A percentile compares a stretch with the other conserved stretches of the same genome.
Conservation (phyloP, 1,140 invertebrate species). For the Stegodyphus mimosarum region DNA sequence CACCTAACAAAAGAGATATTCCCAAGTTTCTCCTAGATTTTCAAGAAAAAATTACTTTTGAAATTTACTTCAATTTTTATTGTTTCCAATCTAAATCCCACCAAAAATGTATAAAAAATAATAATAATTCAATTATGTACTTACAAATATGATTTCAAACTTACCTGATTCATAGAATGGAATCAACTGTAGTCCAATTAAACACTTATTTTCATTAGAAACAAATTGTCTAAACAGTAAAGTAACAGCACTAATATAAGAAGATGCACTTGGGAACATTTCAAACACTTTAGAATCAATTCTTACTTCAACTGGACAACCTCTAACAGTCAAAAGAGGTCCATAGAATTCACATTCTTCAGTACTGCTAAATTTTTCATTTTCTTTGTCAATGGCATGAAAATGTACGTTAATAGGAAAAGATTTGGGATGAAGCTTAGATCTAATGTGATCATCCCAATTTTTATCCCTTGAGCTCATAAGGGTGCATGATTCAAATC, state of each 20-base stretch:
- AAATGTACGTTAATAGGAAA: constrained; percentile 63
- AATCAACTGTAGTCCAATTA: constrained; percentile 45
- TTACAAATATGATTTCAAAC: neutral
- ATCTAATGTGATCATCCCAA: constrained; percentile 39
- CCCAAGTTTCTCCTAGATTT: too few relatives aligned
- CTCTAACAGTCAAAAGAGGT: constrained; percentile 38
- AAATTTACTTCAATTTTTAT: too few relatives aligned
- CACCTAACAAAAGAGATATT: too few relatives aligned
- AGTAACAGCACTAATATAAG: constrained; percentile 51
- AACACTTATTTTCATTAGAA: constrained; percentile 35
- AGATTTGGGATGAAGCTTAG: constrained; percentile 59
- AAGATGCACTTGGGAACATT: constrained; percentile 12
- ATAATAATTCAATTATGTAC: too few relatives aligned
- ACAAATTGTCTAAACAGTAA: constrained; percentile 59
- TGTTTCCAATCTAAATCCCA: too few relatives aligned
- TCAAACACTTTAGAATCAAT: constrained; percentile 43
- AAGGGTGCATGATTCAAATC: constrained; percentile 52
- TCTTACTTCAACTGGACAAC: constrained; percentile 40
- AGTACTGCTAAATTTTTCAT: constrained; percentile 18
- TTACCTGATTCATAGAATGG: constrained; percentile 59
- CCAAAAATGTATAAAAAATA: too few relatives aligned
- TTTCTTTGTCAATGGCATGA: constrained; percentile 55
- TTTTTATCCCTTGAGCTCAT: neutral
- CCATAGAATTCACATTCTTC: constrained; percentile 49
- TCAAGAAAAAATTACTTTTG: too few relatives aligned